These are phyloP conservation scores for Lontra canadensis DNA, from an alignment of 2,113 vertebrate species.

Conservation along the genomic window DNA sequence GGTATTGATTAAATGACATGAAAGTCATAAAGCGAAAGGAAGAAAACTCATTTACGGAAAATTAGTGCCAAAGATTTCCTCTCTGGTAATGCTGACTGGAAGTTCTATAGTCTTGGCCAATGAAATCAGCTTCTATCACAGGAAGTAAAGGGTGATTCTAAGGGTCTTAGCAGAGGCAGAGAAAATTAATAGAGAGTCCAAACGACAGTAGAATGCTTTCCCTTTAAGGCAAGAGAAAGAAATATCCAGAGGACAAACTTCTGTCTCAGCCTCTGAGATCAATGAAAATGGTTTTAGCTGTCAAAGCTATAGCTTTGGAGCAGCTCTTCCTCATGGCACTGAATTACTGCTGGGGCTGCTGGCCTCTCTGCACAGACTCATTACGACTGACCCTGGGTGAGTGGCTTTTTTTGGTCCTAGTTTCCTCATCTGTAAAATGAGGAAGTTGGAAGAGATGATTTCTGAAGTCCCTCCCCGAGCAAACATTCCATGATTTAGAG, in stretches of 20 bases:
- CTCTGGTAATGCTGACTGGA: not conserved
- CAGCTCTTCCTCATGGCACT: not conserved
- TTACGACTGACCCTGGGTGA: not conserved
- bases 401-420: conserved; percentile 40
- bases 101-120: not conserved
- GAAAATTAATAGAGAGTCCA: not conserved
- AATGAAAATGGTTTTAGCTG: not conserved
- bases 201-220: not conserved
- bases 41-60: not conserved
- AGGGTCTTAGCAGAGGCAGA: not conserved
- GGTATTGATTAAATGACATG: not conserved
- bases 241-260: not conserved
- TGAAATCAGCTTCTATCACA: not conserved
- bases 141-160: not conserved
- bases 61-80: not conserved
- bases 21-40: not conserved
- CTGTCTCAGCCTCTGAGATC: not conserved
- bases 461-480: not conserved
- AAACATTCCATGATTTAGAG: conserved; percentile 41
- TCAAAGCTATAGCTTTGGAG: not conserved
- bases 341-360: conserved; percentile 10
- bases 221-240: not conserved
- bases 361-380: not conserved
- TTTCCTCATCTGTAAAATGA: conserved; percentile 73
- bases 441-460: conserved; percentile 26